Base-by-base conservation (phyloP, 2,113 vertebrate genomes). In the Amazona vittata region DNA sequence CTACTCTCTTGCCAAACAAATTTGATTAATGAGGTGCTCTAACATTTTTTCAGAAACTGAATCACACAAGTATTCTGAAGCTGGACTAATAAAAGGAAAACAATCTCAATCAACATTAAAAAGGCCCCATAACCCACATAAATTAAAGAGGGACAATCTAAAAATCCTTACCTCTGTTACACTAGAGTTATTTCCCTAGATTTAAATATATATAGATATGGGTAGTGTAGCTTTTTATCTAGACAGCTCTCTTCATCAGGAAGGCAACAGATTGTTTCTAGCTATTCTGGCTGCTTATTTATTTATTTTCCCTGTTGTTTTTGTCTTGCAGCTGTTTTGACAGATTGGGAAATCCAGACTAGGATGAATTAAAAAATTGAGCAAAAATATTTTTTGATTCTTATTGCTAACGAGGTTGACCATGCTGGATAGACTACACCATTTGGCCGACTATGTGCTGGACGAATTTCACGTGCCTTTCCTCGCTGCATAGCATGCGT, bases 21-120 rank as follows among this genome's bases (percentile, higher is more conserved):
- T 79, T 53, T 95, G 77, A 86, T 89, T 87, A 69, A 93, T 79
- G 73, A 91, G 28, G 80, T 89, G 69, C 57, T 86, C 57, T 69
- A 94, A 69, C 44, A 44, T 39, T 62, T 59, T 29, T 49, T 90
- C 80, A 85, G 83, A 92, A 76, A 87, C 31, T 79, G 74, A 92
- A 90, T 73, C 31, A 92, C 44, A 69, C 29, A 86, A 39, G 24
- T 82, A 20, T 83, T 90, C 57, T 87, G 39, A 83, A 79, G 80
- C 52, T 78, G 60, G 77, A 64, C 52, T 21, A 89, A 79, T 47
- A 89, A 52, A 95, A 82, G 59, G 31, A 93, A 93, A 93, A 75
- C 37, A 69, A 47, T 50, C 29, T 69, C 60, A 76, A 69, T 53
- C 37, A 81, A 69, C 37, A 59, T 84, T 86, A 68, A 1, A 3